A percentile compares a stretch with the other conserved stretches of the same genome.
phyloP scores from a whole-genome alignment of 1,140 invertebrate genomes.

The Tenebrio molitor region DNA sequence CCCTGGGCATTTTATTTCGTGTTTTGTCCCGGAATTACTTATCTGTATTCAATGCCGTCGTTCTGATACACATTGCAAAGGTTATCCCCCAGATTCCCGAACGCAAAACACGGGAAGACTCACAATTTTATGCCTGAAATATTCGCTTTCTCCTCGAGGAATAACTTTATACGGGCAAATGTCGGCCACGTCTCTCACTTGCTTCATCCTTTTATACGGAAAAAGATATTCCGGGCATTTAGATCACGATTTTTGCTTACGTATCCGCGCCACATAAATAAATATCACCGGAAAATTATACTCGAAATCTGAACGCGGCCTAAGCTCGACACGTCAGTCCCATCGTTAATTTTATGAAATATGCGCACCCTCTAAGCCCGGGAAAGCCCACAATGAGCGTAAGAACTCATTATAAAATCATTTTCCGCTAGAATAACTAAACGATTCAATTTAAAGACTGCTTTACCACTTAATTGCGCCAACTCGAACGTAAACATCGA shows the following conservation, averaged over 20 bases:
- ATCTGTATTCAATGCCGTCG: conserved; percentile 33
- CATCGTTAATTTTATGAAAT: conserved; percentile 11
- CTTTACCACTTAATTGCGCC: too few relatives aligned
- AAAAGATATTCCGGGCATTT: conserved; percentile 9
- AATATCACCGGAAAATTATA: background rate
- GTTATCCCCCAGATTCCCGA: conserved; percentile 35
- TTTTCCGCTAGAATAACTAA: conserved; percentile 17
- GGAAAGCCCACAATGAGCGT: background rate
- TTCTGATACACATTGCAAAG: conserved; percentile 39
- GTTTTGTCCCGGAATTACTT: conserved; percentile 36
- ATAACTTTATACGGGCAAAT: conserved; percentile 30
- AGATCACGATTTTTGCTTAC: conserved; percentile 20
- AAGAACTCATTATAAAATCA: conserved; percentile 24
- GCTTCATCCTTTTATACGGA: conserved; percentile 8
- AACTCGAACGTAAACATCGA: background rate
- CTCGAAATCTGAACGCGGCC: background rate
- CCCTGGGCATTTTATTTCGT: conserved; percentile 30
- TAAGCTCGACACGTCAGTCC: background rate
- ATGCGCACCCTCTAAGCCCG: background rate
- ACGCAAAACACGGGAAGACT: conserved; percentile 36
- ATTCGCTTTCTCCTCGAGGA: conserved; percentile 33
- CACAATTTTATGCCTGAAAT: conserved; percentile 47
- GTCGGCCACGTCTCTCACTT: conserved; percentile 12
- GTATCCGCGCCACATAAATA: conserved; percentile 2
- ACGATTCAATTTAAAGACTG: conserved; percentile 8